A percentile compares a stretch with the other conserved stretches of the same genome.
Conservation (phyloP, 2,888 invertebrate species). For the Ennomos quercinarius region DNA sequence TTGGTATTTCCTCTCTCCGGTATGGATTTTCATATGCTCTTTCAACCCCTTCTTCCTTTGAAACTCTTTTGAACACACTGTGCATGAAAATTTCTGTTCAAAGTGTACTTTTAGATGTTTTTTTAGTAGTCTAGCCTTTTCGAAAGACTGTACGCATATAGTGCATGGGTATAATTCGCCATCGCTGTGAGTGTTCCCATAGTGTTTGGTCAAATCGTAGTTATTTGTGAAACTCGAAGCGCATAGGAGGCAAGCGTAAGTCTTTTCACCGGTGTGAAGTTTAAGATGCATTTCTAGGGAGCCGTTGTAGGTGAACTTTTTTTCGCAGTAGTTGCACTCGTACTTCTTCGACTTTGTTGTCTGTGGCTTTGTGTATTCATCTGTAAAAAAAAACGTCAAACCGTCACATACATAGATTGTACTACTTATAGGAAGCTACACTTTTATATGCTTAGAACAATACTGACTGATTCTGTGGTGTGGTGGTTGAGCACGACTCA, state of each 20-base stretch:
- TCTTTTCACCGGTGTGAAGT: constrained; percentile 62
- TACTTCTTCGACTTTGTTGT: constrained; percentile 45
- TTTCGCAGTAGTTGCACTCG: constrained; percentile 58
- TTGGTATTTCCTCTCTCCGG: constrained; percentile 65
- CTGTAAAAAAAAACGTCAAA: constrained; percentile 30
- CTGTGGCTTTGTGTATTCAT: constrained; percentile 28
- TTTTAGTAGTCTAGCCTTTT: constrained; percentile 62
- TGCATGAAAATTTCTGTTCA: constrained; percentile 66
- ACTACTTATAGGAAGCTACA: no score
- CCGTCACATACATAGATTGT: constrained; percentile 22
- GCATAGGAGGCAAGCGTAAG: constrained; percentile 63
- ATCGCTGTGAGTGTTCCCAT: constrained; percentile 52
- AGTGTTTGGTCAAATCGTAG: constrained; percentile 68
- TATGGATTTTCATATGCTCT: constrained; percentile 73
- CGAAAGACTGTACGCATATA: constrained; percentile 59
- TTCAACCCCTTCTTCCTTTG: constrained; percentile 70
- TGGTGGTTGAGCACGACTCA: no score
- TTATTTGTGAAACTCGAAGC: constrained; percentile 58
- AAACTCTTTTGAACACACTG: constrained; percentile 66
- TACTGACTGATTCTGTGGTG: no score
- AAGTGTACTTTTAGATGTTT: constrained; percentile 67
- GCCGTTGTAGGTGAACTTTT: constrained; percentile 57
- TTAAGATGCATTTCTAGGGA: constrained; percentile 60
- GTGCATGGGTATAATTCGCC: constrained; percentile 62
- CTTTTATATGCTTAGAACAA: no score